Evolutionary conservation across 1,140 invertebrate species (phyloP).

Genomic region (Papilio polyxenes): DNA sequence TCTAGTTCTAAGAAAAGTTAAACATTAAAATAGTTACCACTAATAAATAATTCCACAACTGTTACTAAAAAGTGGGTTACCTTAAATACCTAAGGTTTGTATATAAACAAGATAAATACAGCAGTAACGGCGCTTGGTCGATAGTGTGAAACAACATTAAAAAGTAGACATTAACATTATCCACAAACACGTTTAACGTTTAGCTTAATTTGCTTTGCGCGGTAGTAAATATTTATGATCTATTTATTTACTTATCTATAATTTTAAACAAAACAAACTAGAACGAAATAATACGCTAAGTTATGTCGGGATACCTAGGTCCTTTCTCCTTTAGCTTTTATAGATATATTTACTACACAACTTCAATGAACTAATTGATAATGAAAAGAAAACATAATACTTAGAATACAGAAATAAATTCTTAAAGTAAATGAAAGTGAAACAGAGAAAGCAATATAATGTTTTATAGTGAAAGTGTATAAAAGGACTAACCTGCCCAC

Average conservation of each 20-base stretch:
- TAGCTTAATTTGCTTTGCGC: background rate
- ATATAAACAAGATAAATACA: too few species aligned
- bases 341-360: background rate
- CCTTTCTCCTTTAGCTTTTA: background rate
- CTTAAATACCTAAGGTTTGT: background rate
- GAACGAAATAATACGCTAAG: background rate
- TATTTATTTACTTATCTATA: background rate
- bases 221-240: background rate
- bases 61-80: background rate
- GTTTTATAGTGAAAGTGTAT: slow-evolving; percentile 33
- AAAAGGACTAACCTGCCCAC: slow-evolving; percentile 58
- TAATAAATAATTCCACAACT: background rate
- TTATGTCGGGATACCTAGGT: background rate
- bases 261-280: background rate
- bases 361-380: background rate
- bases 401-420: background rate
- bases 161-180: background rate
- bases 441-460: background rate
- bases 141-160: background rate
- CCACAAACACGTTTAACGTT: background rate
- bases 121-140: background rate
- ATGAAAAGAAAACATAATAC: background rate
- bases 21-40: background rate
- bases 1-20: background rate
- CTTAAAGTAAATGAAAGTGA: background rate